A percentile compares a stretch with the other conserved stretches of the same genome.
These are phyloP conservation scores for Hoplias malabaricus DNA, from an alignment of 2,113 vertebrate species.

Conservation along the genomic window DNA sequence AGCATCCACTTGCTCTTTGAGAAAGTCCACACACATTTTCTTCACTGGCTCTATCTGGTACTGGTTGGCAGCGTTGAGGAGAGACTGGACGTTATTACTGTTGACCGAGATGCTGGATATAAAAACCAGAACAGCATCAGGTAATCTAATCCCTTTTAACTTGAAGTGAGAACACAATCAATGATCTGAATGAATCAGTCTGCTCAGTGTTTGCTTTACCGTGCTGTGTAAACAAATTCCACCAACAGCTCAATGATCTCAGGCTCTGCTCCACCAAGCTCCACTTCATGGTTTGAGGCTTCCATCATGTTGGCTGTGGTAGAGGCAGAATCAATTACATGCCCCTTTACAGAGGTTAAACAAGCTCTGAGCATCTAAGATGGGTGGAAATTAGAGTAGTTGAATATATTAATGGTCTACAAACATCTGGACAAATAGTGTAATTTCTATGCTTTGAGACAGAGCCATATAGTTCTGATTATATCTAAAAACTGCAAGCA, in stretches of 20 bases:
- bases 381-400: background rate
- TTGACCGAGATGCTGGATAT: slow-evolving; percentile 90
- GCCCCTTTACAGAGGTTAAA: background rate
- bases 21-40: slow-evolving; percentile 97
- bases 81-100: slow-evolving; percentile 95
- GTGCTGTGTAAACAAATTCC: slow-evolving; percentile 95
- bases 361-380: too few species aligned
- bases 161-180: background rate
- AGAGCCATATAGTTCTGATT: too few species aligned
- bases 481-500: too few species aligned
- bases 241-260: slow-evolving; percentile 94
- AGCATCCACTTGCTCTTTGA: slow-evolving; percentile 96
- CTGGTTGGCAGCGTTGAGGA: slow-evolving; percentile 96
- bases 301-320: slow-evolving; percentile 94
- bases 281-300: slow-evolving; percentile 93
- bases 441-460: too few species aligned
- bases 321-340: background rate
- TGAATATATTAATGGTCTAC: too few species aligned
- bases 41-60: slow-evolving; percentile 99
- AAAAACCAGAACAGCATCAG: background rate
- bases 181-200: too few species aligned
- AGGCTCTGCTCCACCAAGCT: slow-evolving; percentile 92
- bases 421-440: too few species aligned
- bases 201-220: slow-evolving; percentile 69
- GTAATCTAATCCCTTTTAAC: background rate